Evolutionary conservation across 53 echinoderm and acorn worm genomes (phyloP), one percentile per base, ranked within the genome.

Genomic region (Apostichopus leukothele): DNA sequence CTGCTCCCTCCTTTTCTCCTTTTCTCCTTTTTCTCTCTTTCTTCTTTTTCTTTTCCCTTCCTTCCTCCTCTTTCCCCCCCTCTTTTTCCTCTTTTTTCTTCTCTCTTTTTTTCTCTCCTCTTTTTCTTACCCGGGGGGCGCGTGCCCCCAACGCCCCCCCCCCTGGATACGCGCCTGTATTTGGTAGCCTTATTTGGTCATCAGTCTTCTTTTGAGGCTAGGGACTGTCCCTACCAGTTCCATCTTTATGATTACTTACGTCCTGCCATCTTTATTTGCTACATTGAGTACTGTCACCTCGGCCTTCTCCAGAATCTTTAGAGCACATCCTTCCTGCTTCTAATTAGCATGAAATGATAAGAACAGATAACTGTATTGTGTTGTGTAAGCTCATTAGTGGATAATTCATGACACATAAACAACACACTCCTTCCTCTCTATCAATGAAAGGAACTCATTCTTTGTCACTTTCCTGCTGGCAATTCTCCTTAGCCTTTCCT

Each of bases 311-410:
- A 98, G 87, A 60, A 98, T 94, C 96, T 94, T 95, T 79, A 98
- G 83, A 23, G 94, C 95, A 88, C 99, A 98, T 19, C 94, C 95
- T 91, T 96, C 96, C 67, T 96, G 95, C 91, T 94, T 93, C 99
- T 98, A 87, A 25, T 75, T 39, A 39, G 19, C 18, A 75, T 10
- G 19, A n/a, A 16, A 75, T 4, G 21, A 13, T 10, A 13, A 75
- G 75, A 75, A 39, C 9, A 75, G 75, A 75, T 10, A 39, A 75
- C 6, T 39, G 39, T 39, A 39, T 39, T 39, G 39, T 39, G 39
- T 39, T 39, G 39, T 39, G 39, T 39, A 39, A 39, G 39, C 39
- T 39, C 39, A 39, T 39, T 39, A 39, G 39, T 39, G 39, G 0
- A 39, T 3, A 39, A 39, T 39, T 39, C 39, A 39, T 39, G 39